Evolutionary conservation across 1,140 invertebrate genomes (phyloP), one percentile per base, ranked within the genome.

Genomic region (Drosophila kepulauana): DNA sequence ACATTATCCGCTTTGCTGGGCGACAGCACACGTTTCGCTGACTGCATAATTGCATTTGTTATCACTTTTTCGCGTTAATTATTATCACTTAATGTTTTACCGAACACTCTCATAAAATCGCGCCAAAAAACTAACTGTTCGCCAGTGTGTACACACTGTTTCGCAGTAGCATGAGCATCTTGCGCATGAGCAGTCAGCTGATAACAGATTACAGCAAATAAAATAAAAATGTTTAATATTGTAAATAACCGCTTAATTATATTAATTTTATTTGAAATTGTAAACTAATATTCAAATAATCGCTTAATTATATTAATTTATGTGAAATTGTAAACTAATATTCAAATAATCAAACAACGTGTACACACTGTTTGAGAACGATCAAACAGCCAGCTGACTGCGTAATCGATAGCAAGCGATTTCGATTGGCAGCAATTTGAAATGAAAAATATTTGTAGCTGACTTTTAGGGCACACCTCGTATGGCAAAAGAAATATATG

Each of bases 1-100:
- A 30, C 71, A 70, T 87, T 75, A 0, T 78, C 67, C 0, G 16
- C 3, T 33, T 89, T 88, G 30, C 20, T 75, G 5, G 84, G 85
- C 16, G 84, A 78, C 10, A 88, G 56, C 35, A 88, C 85, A 13
- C 84, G 84, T 25, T 88, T 88, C 0, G 67, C 46, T 1, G 63
- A 11, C 1, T 43, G 43, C 48, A 67, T 69, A 38, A 1, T 67
- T 46, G n/a, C 33, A 15, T 33, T 8, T 0, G 3, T 41, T 56
- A 3, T 48, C 25, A 62, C 3, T 8, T 38, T 33, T 20, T 3
- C 33, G 5, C 5, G 51, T 51, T 33, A 15, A 7, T 30, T 8
- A 38, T 28, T 41, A 11, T 5, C 5, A 43, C 35, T 38, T 46
- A 6, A 35, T 45, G 7, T 38, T 38, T 3, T 57, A 62, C 52